These are phyloP conservation scores for Cynopterus sphinx DNA, from an alignment of 2,797 vertebrate genomes.

Conservation along the genomic window DNA sequence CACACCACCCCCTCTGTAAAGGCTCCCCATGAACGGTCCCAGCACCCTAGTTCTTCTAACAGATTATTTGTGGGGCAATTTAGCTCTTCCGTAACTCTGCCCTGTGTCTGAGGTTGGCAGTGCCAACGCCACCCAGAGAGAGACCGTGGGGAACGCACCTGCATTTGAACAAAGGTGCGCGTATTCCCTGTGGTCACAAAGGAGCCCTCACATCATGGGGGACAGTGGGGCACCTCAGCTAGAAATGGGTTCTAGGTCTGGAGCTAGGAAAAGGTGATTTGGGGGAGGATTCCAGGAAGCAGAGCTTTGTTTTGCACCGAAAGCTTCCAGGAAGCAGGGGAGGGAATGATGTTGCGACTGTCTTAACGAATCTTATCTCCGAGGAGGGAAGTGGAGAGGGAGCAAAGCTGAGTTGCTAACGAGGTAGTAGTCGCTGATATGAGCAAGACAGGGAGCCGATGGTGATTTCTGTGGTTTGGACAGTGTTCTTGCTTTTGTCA, in stretches of 20 bases:
- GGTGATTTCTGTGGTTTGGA: neutral
- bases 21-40: neutral
- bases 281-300: neutral
- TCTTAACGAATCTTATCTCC: neutral
- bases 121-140: neutral
- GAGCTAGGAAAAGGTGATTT: too few relatives aligned
- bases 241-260: neutral
- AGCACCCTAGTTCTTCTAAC: neutral
- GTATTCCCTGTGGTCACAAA: neutral
- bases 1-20: neutral
- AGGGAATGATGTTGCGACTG: neutral
- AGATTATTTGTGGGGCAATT: neutral
- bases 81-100: neutral
- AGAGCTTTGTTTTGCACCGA: neutral
- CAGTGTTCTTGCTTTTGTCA: neutral
- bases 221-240: fast-evolving
- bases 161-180: neutral
- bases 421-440: neutral
- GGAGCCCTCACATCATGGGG: fast-evolving
- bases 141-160: neutral
- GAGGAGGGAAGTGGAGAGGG: neutral
- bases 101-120: neutral
- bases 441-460: neutral
- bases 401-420: neutral
- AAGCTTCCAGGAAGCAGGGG: neutral